phyloP scores from a whole-genome alignment of 2,113 vertebrate species.

The Parus major region DNA sequence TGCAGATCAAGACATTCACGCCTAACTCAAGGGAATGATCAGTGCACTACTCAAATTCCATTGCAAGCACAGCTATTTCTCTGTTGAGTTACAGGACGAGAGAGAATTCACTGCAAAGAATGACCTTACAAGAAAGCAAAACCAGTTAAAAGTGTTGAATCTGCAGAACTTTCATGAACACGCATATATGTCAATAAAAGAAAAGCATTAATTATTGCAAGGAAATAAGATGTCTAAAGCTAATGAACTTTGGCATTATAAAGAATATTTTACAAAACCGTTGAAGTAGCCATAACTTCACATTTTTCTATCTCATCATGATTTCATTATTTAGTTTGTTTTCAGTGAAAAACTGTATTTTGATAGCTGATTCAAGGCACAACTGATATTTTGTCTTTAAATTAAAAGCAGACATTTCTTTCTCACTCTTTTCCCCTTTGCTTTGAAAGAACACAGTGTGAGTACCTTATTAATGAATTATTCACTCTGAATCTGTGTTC shows the following conservation, averaged over 20 bases:
- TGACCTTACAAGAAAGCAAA: slow-evolving; percentile 50
- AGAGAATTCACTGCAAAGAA: slow-evolving; percentile 60
- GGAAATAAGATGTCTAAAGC: slow-evolving; percentile 8
- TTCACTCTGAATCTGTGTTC: not conserved
- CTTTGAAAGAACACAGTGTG: slow-evolving; percentile 10
- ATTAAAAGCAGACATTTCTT: not conserved
- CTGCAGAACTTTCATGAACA: slow-evolving; percentile 15
- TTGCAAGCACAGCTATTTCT: slow-evolving; percentile 53
- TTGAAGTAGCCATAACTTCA: not conserved
- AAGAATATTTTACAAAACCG: slow-evolving; percentile 21
- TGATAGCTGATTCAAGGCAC: not conserved
- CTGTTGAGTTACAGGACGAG: slow-evolving; percentile 2
- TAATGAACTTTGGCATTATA: not conserved
- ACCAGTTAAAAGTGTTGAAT: slow-evolving; percentile 25
- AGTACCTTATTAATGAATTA: not conserved
- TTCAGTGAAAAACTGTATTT: not conserved
- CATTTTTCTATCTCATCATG: not conserved
- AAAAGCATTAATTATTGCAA: slow-evolving; percentile 12
- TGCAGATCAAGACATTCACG: slow-evolving; percentile 47
- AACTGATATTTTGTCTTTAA: not conserved
- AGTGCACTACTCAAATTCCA: slow-evolving; percentile 55
- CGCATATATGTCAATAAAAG: not conserved
- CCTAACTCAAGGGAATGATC: slow-evolving; percentile 34
- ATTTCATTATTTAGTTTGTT: slow-evolving; percentile 3
- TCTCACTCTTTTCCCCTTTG: not conserved